These are phyloP conservation scores for Coptodon bakossiorum DNA, from an alignment of 2,113 vertebrate species.

Conservation along the genomic window DNA sequence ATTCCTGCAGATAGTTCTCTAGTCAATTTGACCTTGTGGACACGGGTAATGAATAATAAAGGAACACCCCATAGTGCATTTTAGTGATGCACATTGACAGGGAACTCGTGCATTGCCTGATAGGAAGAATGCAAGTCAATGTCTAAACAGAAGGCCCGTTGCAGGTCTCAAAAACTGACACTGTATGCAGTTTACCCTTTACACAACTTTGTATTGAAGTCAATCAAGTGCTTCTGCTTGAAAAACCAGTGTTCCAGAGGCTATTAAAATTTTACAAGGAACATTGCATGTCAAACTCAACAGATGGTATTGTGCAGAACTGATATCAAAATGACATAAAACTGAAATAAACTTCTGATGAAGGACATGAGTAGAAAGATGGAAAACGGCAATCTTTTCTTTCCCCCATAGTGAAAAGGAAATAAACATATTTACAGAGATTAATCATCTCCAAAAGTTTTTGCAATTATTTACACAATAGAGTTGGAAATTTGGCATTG, in stretches of 20 bases:
- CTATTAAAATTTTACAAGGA: background rate
- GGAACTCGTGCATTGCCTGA: background rate
- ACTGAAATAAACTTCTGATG: background rate
- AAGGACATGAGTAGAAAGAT: background rate
- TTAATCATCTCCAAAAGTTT: background rate
- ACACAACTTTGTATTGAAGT: background rate
- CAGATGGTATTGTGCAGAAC: background rate
- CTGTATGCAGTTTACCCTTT: background rate
- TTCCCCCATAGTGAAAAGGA: background rate
- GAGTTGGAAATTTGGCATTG: background rate
- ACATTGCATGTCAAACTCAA: background rate
- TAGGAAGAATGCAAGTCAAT: background rate
- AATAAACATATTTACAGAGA: background rate
- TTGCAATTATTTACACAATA: background rate
- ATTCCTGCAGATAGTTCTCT: background rate
- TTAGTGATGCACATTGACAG: background rate
- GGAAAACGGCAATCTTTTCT: background rate
- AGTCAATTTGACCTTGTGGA: background rate
- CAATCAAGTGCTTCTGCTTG: background rate
- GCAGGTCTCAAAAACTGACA: background rate
- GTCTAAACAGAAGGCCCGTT: background rate
- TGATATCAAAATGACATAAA: background rate
- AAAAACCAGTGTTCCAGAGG: background rate
- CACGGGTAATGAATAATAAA: background rate
- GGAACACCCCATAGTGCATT: background rate